Evolutionary conservation across 1,140 invertebrate genomes (phyloP).

Genomic region (Charaxes varanes): DNA sequence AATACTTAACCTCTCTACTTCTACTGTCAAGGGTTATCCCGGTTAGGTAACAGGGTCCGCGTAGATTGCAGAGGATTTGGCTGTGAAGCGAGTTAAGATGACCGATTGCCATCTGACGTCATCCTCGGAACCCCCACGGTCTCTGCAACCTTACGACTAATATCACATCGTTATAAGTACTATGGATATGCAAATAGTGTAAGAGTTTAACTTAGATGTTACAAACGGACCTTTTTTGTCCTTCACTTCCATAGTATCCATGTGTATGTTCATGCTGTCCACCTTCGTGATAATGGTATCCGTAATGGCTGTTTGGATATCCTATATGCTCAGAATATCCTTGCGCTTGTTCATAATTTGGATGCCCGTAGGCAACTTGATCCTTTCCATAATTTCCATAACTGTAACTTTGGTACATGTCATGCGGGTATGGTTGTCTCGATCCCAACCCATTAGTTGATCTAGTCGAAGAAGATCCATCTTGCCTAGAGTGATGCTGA

Average conservation of each 20-base stretch:
- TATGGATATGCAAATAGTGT: no score
- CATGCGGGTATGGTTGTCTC: conserved; percentile 61
- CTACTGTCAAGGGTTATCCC: no score
- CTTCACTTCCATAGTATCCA: conserved; percentile 53
- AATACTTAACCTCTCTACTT: no score
- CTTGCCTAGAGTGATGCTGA: conserved; percentile 47
- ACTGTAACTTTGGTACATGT: conserved; percentile 75
- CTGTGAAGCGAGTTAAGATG: no score
- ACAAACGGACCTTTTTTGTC: no score
- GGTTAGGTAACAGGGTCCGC: no score
- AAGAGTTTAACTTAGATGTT: no score
- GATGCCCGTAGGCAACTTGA: conserved; percentile 60
- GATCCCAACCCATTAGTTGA: conserved; percentile 43
- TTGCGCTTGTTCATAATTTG: conserved; percentile 63
- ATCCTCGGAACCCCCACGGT: no score
- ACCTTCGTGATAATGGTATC: conserved; percentile 67
- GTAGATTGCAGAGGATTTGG: no score
- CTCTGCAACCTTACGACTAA: no score
- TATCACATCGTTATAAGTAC: no score
- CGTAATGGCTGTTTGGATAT: conserved; percentile 68
- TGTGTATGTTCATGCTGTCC: conserved; percentile 60
- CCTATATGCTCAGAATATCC: conserved; percentile 62
- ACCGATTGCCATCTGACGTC: no score
- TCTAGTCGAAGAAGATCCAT: conserved; percentile 44
- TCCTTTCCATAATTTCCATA: conserved; percentile 66